Evolutionary conservation across 2,888 invertebrate species (phyloP).

Genomic region (Synergus gifuensis): DNA sequence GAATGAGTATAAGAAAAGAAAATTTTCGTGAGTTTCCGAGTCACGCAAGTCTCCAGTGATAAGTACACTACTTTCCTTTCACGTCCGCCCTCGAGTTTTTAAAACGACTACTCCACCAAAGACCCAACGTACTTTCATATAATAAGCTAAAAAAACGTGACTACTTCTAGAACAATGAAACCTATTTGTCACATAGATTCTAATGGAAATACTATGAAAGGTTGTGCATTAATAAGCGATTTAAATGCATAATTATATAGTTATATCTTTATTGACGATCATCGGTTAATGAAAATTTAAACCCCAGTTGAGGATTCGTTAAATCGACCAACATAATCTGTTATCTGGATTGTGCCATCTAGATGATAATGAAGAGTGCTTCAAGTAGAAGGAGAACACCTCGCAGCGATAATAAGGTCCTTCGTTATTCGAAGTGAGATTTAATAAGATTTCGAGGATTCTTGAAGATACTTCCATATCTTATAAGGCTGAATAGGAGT

Average conservation of each 20-base stretch:
- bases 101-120: conserved; percentile 26
- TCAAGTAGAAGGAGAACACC: background rate
- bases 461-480: conserved; percentile 6
- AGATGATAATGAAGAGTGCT: background rate
- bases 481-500: background rate
- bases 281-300: background rate
- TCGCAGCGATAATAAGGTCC: conserved; percentile 12
- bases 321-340: background rate
- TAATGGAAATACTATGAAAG: too few relatives aligned
- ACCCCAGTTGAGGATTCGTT: background rate
- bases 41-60: conserved; percentile 17
- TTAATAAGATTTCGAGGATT: conserved; percentile 26
- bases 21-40: conserved; percentile 11
- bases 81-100: conserved; percentile 16
- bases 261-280: too few relatives aligned
- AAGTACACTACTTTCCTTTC: conserved; percentile 7
- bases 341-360: background rate
- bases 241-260: too few relatives aligned
- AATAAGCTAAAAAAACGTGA: too few relatives aligned
- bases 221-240: too few relatives aligned
- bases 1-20: background rate
- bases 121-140: background rate
- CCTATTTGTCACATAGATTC: too few relatives aligned
- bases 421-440: conserved; percentile 20
- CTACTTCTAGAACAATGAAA: too few relatives aligned